A percentile compares a stretch with the other conserved stretches of the same genome.
phyloP scores from a whole-genome alignment of 2,113 vertebrate genomes.

The Bungarus multicinctus region DNA sequence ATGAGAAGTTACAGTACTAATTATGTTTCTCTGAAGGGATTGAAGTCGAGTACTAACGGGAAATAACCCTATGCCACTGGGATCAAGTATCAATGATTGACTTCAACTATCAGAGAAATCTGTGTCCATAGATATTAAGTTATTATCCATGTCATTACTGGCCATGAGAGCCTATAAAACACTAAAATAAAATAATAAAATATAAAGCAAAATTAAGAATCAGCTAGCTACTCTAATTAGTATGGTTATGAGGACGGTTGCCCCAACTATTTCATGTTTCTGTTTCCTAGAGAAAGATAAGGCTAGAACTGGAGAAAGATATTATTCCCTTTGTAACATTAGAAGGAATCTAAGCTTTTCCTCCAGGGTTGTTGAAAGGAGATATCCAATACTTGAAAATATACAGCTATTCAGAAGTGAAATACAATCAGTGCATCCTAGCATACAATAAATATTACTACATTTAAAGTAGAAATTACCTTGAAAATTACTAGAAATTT shows the following conservation, averaged over 20 bases:
- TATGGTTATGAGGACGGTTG: background rate
- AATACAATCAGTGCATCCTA: background rate
- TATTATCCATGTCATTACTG: background rate
- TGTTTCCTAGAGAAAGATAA: background rate
- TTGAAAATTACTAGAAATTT: conserved; percentile 64
- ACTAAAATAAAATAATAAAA: background rate
- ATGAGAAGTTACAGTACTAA: background rate
- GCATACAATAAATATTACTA: background rate
- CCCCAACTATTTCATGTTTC: background rate
- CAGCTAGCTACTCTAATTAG: background rate
- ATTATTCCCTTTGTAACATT: background rate
- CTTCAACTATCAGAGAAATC: background rate
- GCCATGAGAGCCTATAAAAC: background rate
- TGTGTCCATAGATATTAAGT: background rate
- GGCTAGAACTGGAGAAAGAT: background rate
- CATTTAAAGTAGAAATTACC: conserved; percentile 62
- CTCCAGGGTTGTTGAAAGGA: background rate
- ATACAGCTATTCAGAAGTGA: background rate
- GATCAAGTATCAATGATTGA: background rate
- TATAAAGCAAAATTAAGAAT: background rate
- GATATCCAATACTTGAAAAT: background rate
- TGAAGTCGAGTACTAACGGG: background rate
- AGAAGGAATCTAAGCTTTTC: background rate
- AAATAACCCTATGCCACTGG: background rate
- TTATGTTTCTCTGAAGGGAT: background rate